Percentiles rank a stretch among this genome's conserved stretches.
phyloP scores from a whole-genome alignment of 2,113 vertebrate genomes.

The Otus sunia region DNA sequence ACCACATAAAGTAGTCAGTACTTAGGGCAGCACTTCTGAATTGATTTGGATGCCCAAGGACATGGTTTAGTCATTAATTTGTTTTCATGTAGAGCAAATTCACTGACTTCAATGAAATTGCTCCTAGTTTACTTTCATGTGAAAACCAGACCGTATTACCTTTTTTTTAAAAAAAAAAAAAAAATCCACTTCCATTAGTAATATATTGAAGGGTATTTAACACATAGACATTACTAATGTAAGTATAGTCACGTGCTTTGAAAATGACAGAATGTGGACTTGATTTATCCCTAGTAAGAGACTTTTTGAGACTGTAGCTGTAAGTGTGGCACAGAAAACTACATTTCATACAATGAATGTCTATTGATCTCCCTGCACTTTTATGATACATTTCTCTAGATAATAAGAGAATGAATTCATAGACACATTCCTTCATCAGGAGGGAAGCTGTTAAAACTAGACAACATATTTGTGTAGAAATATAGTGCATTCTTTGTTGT shows the following conservation, averaged over 20 bases:
- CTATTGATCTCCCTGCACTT: not conserved
- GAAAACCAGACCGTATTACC: not conserved
- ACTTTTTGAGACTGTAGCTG: not conserved
- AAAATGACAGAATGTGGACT: not conserved
- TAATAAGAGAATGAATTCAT: not conserved
- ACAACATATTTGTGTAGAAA: not conserved
- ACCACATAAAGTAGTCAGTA: not conserved
- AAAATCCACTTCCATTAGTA: not conserved
- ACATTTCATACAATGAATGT: not conserved
- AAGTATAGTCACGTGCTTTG: not conserved
- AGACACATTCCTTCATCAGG: not conserved
- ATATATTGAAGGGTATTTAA: not conserved
- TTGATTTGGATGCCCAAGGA: not conserved
- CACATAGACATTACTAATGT: not conserved
- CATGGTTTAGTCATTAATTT: not conserved
- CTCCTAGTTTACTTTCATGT: not conserved
- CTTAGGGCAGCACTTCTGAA: not conserved
- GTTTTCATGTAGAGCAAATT: not conserved
- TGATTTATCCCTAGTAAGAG: not conserved
- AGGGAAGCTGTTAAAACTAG: not conserved
- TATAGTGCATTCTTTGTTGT: not conserved
- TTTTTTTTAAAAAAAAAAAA: too few relatives aligned
- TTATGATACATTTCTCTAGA: not conserved
- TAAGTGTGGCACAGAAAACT: not conserved
- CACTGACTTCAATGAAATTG: not conserved